Base-by-base conservation (phyloP, 1,140 invertebrate genomes). In the Drosophila nebulosa region DNA sequence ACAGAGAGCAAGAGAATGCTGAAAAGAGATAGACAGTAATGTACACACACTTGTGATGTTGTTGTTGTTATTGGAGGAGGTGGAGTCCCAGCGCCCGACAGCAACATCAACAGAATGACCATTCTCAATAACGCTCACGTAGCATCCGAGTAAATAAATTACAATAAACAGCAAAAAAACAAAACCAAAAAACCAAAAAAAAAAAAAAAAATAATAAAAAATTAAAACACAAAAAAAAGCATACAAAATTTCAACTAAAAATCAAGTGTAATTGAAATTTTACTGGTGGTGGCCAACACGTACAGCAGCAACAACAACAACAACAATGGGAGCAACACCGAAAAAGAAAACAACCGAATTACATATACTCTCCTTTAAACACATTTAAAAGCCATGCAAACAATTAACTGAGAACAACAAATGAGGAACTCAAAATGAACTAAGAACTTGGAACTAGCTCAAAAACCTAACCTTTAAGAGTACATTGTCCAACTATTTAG, bases 111-210 rank as follows among this genome's bases (percentile, higher is more conserved):
- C 69, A 51, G 77, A 85, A 86, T 86, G 78, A 86, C 81, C 78
- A 86, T 86, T 86, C 86, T 86, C 81, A 86, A 86, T 86, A 86
- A 86, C 81, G 77, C 81, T 86, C 81, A 86, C 81, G 81, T 86
- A 86, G 81, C 81, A 86, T 86, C 81, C 81, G 81, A 86, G 81
- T 80, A 74, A 52, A 80, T 86, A 86, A 86, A 86, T 86, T 86
- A 86, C 78, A 86, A 79, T 46, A 75, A 63, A 76, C 16, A 74
- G n/a, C 35, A 63, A 36, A 46, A 50, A 36, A n/a, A n/a, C n/a
- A n/a, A n/a, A n/a, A n/a, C n/a, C n/a, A n/a, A 56, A 30, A 35
- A 21, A 57, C 42, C 46, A 39, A 50, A 18, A 26, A 65, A 60
- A 64, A 64, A 14, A 35, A 52, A 46, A 35, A 39, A n/a, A n/a